Conservation (phyloP, 2,797 vertebrate genomes). For the Chaetophractus vellerosus region DNA sequence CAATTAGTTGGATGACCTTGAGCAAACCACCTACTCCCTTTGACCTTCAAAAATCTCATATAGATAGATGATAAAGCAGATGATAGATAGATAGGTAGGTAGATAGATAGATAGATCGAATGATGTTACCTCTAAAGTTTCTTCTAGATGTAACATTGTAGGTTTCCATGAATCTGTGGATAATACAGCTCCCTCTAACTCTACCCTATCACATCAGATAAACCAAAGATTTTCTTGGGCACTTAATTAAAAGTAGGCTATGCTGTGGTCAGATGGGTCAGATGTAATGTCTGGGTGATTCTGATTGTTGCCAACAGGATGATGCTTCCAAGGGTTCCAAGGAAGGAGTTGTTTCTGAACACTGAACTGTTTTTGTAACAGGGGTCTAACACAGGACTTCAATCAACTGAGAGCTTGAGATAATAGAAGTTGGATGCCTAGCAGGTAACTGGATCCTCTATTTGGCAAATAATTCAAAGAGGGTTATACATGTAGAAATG, state of each 20-base stretch:
- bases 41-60: background rate
- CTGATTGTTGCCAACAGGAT: background rate
- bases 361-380: background rate
- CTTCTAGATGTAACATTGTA: background rate
- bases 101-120: background rate
- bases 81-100: too few relatives aligned
- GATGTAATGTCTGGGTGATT: background rate
- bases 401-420: background rate
- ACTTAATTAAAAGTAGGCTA: background rate
- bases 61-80: too few relatives aligned
- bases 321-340: background rate
- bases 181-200: background rate
- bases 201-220: background rate
- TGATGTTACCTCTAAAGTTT: background rate
- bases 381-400: background rate
- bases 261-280: background rate
- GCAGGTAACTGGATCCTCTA: slow-evolving; percentile 1
- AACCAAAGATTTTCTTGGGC: background rate
- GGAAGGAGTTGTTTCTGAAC: background rate
- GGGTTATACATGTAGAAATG: background rate
- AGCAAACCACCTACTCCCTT: background rate
- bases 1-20: background rate
- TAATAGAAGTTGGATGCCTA: background rate
- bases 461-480: slow-evolving; percentile 47
- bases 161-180: background rate